Conservation (phyloP, 2,113 vertebrate genomes). For the Guaruba guarouba region DNA sequence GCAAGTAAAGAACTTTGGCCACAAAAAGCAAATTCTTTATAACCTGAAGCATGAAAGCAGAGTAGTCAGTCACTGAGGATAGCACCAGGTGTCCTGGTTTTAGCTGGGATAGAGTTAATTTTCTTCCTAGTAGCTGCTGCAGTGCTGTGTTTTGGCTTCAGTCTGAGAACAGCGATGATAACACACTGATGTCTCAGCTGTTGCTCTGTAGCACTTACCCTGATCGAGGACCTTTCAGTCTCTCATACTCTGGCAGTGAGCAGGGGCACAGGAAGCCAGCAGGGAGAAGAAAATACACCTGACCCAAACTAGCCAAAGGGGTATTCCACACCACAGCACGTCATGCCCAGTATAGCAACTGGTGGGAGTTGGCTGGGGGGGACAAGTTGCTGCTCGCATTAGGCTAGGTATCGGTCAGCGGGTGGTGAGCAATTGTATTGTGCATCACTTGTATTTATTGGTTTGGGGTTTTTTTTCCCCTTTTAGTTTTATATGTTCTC, state of each 20-base stretch:
- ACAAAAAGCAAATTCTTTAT: conserved; percentile 95
- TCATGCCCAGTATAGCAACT: not conserved
- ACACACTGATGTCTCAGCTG: not conserved
- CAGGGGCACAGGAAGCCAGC: not conserved
- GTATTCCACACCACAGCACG: not conserved
- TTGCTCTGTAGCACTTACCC: not conserved
- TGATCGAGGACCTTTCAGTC: not conserved
- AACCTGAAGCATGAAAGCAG: conserved; percentile 74
- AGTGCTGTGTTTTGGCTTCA: not conserved
- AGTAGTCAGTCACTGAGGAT: not conserved
- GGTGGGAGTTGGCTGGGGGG: not conserved
- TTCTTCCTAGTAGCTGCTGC: not conserved
- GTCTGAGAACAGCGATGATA: not conserved
- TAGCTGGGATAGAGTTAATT: not conserved
- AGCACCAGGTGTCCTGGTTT: not conserved
- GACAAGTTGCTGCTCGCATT: not conserved
- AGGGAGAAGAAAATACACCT: not conserved
- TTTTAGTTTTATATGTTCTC: not conserved
- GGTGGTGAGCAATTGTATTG: not conserved
- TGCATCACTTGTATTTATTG: not conserved
- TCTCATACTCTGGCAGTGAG: not conserved
- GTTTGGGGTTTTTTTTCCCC: not conserved
- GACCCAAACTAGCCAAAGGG: not conserved
- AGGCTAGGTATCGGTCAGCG: not conserved
- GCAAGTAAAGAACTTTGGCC: conserved; percentile 88